These are phyloP conservation scores for Scaptomyza reducta DNA, from an alignment of 2,888 invertebrate species.

Conservation along the genomic window DNA sequence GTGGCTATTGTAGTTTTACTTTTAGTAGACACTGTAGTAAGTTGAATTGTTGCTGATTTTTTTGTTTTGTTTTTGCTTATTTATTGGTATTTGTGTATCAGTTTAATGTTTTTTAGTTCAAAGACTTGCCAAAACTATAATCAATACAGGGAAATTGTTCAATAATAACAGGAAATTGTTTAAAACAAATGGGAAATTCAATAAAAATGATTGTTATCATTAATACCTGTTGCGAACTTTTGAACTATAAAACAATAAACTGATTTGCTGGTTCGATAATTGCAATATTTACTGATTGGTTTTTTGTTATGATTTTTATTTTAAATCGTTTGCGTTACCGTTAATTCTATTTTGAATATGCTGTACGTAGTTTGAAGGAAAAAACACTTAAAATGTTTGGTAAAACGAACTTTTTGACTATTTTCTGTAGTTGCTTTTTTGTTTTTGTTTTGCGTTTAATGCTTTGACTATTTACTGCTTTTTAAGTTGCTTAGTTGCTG, in stretches of 20 bases:
- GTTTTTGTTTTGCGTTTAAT: constrained; percentile 44
- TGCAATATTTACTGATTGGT: constrained; percentile 54
- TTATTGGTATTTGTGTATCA: constrained; percentile 23
- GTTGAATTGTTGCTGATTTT: constrained; percentile 64
- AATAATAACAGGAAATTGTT: background rate
- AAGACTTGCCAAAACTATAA: constrained; percentile 5
- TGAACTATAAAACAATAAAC: constrained; percentile 38
- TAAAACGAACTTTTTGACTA: constrained; percentile 63
- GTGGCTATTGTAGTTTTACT: constrained; percentile 76
- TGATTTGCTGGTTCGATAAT: constrained; percentile 44
- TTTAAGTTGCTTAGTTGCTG: constrained; percentile 50
- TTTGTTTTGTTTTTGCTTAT: constrained; percentile 17
- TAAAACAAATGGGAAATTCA: background rate
- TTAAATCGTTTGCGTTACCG: constrained; percentile 58
- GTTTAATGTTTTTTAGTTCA: constrained; percentile 41
- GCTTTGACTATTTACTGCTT: constrained; percentile 59
- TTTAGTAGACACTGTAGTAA: constrained; percentile 76
- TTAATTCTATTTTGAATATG: constrained; percentile 74
- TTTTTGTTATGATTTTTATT: constrained; percentile 40
- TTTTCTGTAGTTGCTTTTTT: constrained; percentile 25
- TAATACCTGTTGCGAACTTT: constrained; percentile 2
- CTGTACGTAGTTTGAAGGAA: constrained; percentile 78
- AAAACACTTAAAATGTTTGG: constrained; percentile 80
- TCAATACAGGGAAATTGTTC: background rate
- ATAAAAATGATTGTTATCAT: background rate